Evolutionary conservation across 2,113 vertebrate species (phyloP), one percentile per base, ranked within the genome.

Genomic region (Atherinomorus stipes): DNA sequence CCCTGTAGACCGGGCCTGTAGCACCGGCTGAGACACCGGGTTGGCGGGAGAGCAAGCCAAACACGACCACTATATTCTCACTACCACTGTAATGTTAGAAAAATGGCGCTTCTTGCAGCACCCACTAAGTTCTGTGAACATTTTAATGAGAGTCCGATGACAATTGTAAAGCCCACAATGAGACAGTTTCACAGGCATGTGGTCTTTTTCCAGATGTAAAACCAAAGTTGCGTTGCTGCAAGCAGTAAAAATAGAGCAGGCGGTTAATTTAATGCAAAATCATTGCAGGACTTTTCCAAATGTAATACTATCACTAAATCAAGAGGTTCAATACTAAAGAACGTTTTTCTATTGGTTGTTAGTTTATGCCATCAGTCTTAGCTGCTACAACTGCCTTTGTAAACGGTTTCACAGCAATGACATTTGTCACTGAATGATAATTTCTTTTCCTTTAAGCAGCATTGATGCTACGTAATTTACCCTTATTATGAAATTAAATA

Each of bases 1-100:
- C 31, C 37, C 38, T 6, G 76, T 40, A 40, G 67, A 22, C 68
- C 19, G 78, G 87, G 88, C 86, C 86, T 83, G n/a, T 50, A 50
- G 59, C 58, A 19, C 67, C 40, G 44, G 54, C 38, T 16, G 42
- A 54, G 28, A 22, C 52, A 65, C 50, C 45, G 80, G 31, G 88
- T 91, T 92, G 93, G 93, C 93, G 93, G 93, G 92, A 94, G 91
- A 87, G 81, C 40, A 67, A 84, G 69, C 58, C 53, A 83, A 90
- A 89, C 76, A 74, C 47, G 71, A 49, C 52, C 44, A 57, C 38
- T 53, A 16, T 7, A 60, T 0, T 7, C 23, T 18, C 18, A 25
- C 40, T 64, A 11, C 53, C 1, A 18, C 7, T 47, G 44, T 11
- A 2, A 51, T 38, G 40, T 44, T 49, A 37, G 6, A 3, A 28